Conservation (phyloP, 2,113 vertebrate species). For the Hippocampus abdominalis region DNA sequence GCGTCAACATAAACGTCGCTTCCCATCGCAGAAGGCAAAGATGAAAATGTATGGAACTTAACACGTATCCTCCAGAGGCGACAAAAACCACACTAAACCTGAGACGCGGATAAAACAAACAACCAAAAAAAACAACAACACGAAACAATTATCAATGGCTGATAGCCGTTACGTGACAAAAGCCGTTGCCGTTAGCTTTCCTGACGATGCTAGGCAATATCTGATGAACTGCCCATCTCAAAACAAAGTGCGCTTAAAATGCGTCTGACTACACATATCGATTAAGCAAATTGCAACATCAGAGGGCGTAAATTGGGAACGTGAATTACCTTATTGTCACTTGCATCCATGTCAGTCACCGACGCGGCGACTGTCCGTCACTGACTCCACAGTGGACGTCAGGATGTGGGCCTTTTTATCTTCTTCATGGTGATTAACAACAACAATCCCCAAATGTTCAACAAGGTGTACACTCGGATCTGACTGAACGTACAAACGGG, state of each 20-base stretch:
- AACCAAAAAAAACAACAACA: background rate
- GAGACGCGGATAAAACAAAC: background rate
- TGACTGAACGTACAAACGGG: background rate
- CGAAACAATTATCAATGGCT: background rate
- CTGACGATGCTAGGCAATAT: constrained; percentile 38
- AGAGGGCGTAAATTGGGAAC: background rate
- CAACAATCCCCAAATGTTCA: constrained; percentile 12
- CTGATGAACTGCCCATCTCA: constrained; percentile 7
- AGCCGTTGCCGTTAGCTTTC: constrained; percentile 27
- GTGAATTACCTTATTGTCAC: constrained; percentile 72
- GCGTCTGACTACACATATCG: background rate
- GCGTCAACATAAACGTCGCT: background rate
- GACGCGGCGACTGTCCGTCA: constrained; percentile 45
- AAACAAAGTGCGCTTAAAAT: background rate
- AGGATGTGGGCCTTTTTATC: constrained; percentile 46
- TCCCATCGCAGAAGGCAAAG: background rate
- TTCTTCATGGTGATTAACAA: constrained; percentile 56
- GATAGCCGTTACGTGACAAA: background rate
- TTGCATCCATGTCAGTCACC: constrained; percentile 70
- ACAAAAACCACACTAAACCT: background rate
- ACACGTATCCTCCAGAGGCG: background rate
- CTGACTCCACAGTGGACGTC: constrained; percentile 59
- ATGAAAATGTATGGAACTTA: background rate
- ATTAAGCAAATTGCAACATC: background rate
- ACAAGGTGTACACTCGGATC: background rate